Evolutionary conservation across 2,888 invertebrate species (phyloP), one percentile per base, ranked within the genome.

Genomic region (Cerastis rubricosa): DNA sequence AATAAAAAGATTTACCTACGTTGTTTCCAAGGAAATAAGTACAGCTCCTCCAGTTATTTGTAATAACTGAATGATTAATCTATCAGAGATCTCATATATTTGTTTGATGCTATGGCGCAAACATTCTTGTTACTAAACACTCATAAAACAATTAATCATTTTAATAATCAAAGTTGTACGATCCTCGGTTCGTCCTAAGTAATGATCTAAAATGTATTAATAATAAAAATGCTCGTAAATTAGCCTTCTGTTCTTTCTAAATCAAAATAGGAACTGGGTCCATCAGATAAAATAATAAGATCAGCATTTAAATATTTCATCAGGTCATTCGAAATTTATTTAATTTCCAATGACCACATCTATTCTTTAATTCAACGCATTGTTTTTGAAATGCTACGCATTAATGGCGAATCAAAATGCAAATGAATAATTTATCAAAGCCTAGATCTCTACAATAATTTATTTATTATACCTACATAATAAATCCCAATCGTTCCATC

Each of bases 101-200:
- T 73, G 25, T 22, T 65, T 54, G 43, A 45, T 40, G 12, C 6
- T 64, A 19, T 81, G 74, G 29, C 45, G 81, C 64, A 78, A 81
- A 65, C 22, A 65, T 74, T 11, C 35, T 45, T 35, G 47, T 35
- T 17, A 65, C 14, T 49, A 49, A 57, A 80, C 74, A 43, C 47
- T 43, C 35, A 40, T 6, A 5, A 2, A 78, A 2, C 35, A 81
- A 74, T 81, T 74, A 74, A 72, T 73, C 43, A 65, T 73, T 70
- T 63, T 40, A 29, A 71, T 43, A 63, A 80, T 25, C 54, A 17
- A 19, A 45, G 4, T 22, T 47, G 12, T 12, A 17, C 29, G 17
- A 3, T 17, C 29, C 17, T 59, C 59, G 2, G 49, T 63, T 54
- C 5, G 25, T 45, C 12, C 35, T 8, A 59, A 45, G 35, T 35